Evolutionary conservation across 2,888 invertebrate species (phyloP).

Genomic region (Thumatha senex): DNA sequence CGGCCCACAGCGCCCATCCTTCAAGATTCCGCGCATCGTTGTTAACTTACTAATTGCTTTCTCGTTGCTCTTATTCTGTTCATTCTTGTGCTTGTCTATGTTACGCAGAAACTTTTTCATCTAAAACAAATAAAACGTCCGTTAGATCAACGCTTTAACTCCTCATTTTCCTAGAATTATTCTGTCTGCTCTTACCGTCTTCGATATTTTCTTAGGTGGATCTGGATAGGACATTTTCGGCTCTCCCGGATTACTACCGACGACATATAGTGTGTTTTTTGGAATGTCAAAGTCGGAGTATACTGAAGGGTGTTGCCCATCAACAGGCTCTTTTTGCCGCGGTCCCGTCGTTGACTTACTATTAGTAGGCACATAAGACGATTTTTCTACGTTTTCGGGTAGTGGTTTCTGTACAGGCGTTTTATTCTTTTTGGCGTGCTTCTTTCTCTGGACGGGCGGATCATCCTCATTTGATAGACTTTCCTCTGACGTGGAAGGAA

Average conservation of each 20-base stretch:
- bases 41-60: slow-evolving; percentile 71
- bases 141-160: neutral
- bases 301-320: slow-evolving; percentile 58
- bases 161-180: neutral
- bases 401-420: slow-evolving; percentile 41
- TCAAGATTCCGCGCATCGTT: slow-evolving; percentile 72
- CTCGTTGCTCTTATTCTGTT: slow-evolving; percentile 61
- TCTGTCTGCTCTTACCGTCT: slow-evolving; percentile 58
- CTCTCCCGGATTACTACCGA: slow-evolving; percentile 77
- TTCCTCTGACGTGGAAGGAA: slow-evolving; percentile 78
- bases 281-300: slow-evolving; percentile 72
- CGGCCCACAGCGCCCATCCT: slow-evolving; percentile 70
- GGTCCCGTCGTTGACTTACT: slow-evolving; percentile 72
- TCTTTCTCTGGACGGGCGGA: slow-evolving; percentile 52
- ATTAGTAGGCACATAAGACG: slow-evolving; percentile 66
- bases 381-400: slow-evolving; percentile 48
- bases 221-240: slow-evolving; percentile 76
- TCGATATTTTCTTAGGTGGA: slow-evolving; percentile 74
- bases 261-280: too few species aligned
- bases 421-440: slow-evolving; percentile 47
- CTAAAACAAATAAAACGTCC: slow-evolving; percentile 32
- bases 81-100: slow-evolving; percentile 75
- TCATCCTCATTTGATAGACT: slow-evolving; percentile 73
- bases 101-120: slow-evolving; percentile 78
- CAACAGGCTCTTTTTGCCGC: slow-evolving; percentile 54